These are phyloP conservation scores for Rapana venosa DNA, from an alignment of 2,888 invertebrate genomes.

Conservation along the genomic window DNA sequence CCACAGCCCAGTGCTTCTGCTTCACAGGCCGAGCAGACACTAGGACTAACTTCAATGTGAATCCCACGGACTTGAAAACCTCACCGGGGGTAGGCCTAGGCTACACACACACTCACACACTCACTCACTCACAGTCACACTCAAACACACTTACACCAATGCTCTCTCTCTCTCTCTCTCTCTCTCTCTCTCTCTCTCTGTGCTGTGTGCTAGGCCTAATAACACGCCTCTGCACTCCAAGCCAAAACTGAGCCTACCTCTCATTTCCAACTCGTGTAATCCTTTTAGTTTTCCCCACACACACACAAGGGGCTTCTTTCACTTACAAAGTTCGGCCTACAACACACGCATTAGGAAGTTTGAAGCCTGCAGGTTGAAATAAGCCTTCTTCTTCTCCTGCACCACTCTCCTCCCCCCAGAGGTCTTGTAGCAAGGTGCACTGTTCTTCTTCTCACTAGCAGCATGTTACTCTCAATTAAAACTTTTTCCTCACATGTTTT, in stretches of 20 bases:
- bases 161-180: neutral
- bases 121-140: neutral
- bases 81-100: neutral
- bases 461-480: too few relatives aligned
- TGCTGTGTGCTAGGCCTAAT: neutral
- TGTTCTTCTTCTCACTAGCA: too few relatives aligned
- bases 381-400: too few relatives aligned
- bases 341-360: too few relatives aligned
- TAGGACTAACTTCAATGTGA: neutral
- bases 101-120: neutral
- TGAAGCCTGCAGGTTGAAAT: too few relatives aligned
- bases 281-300: neutral
- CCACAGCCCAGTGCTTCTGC: neutral
- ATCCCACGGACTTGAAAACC: neutral
- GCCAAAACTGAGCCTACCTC: neutral
- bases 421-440: too few relatives aligned
- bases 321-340: too few relatives aligned
- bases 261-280: neutral
- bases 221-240: neutral
- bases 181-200: neutral
- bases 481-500: neutral
- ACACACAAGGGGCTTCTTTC: neutral
- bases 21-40: neutral
- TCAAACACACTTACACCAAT: neutral
- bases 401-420: too few relatives aligned